Evolutionary conservation across 1,140 invertebrate species (phyloP), one percentile per base, ranked within the genome.

Genomic region (Druon quercuslanigerum): DNA sequence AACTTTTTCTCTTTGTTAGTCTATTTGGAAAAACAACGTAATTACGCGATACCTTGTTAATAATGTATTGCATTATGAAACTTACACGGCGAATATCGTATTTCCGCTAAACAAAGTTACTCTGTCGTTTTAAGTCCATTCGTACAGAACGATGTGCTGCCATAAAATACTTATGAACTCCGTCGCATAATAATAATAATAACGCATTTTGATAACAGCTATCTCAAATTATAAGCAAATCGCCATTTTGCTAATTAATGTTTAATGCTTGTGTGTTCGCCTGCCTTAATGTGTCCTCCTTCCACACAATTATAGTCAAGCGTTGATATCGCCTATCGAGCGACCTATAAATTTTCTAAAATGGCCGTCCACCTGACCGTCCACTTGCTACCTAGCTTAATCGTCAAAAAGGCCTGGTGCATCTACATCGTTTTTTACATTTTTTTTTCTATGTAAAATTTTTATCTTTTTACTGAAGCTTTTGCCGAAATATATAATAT

Each of bases 221-320:
- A 86, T 86, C 84, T 66, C 60, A 33, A 66, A 20, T 66, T 66
- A 66, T 66, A 66, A 66, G 20, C 60, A 14, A 76, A 75, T 76
- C 85, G 85, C 82, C 85, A 84, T 86, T 87, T 86, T 86, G 77
- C 83, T 82, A 87, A 86, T 86, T 86, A 87, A 85, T 81, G 82
- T 84, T 86, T 84, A 86, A 86, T 86, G 84, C 60, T 46, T 66
- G 33, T 20, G 33, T 66, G 25, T 33, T 33, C 25, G 2, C 25
- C 25, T 33, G 25, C 25, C 25, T 33, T 33, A 33, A 66, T 66
- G 25, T 66, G 33, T 46, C 60, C 60, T 66, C 60, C 60, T 66
- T 66, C 60, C 60, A 66, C 60, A 66, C 60, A 66, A 66, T 66
- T 66, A 66, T 66, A 66, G 33, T 66, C 33, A 9, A 73, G 75